Conservation (phyloP, 2,113 vertebrate genomes). For the Pollachius pollachius region DNA sequence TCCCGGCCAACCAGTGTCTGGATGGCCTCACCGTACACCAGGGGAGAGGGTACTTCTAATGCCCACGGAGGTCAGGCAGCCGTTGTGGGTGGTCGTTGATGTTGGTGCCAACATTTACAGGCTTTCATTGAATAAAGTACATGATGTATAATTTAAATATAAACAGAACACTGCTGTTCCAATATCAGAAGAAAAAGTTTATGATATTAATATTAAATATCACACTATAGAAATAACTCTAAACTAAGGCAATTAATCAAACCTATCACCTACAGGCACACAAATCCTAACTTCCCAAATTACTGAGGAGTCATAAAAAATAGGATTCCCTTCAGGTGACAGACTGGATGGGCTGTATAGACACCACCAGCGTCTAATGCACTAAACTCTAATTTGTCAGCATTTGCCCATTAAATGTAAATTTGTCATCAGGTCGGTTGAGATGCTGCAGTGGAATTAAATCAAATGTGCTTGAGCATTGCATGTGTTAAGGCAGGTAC, state of each 20-base stretch:
- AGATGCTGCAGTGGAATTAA: slow-evolving; percentile 19
- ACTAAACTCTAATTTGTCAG: slow-evolving; percentile 46
- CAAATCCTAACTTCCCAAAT: no score
- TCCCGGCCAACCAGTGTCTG: slow-evolving; percentile 32
- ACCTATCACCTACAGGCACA: no score
- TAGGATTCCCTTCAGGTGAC: no score
- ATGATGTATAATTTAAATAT: slow-evolving; percentile 34
- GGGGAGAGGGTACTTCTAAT: slow-evolving; percentile 56
- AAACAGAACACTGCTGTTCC: slow-evolving; percentile 42
- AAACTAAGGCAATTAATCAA: no score
- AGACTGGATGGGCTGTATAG: no score
- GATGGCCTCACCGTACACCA: slow-evolving; percentile 30
- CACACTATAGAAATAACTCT: no score
- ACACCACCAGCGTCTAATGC: no score
- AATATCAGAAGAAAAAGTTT: no score
- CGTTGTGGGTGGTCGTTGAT: slow-evolving; percentile 13
- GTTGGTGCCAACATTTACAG: slow-evolving; percentile 52
- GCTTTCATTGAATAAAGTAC: slow-evolving; percentile 58
- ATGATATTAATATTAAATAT: no score
- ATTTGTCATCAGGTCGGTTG: no score
- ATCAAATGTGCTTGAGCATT: slow-evolving; percentile 47
- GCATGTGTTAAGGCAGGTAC: slow-evolving; percentile 40
- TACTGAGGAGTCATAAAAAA: no score
- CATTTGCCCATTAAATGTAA: no score
- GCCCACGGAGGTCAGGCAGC: slow-evolving; percentile 28